Evolutionary conservation across 2,888 invertebrate genomes (phyloP), one percentile per base, ranked within the genome.

Genomic region (Pegoplata infirma): DNA sequence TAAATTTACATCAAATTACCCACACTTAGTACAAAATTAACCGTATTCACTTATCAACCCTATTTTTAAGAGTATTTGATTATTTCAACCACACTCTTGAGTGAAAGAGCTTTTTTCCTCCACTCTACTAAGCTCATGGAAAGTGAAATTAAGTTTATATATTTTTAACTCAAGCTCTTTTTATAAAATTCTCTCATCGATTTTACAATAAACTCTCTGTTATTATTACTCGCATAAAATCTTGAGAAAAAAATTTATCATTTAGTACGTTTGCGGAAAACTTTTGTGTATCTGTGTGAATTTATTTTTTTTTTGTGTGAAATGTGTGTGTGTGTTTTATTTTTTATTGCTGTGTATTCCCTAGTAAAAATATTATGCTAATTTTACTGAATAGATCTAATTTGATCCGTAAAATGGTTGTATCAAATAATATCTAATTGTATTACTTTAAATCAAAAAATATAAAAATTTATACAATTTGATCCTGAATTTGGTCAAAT

Each of bases 221-320:
- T 74, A 58, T 68, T 58, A 58, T 74, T 72, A n/a, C 28, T 64
- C 53, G 58, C 44, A 56, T 28, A 14, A 14, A 40, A 14, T 17
- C 40, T 71, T 71, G 28, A 49, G 3, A 44, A 56, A 14, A 17
- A 14, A 7, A 25, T 17, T 32, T 23, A 47, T 25, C 19, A 51
- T 71, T 44, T 32, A 46, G 19, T 67, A 75, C 71, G 55, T 79
- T 79, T 75, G 63, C 79, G 79, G 79, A 79, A 79, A 79, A 75
- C 49, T 67, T 32, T 21, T 58, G 19, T 49, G 32, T 72, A 51
- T 58, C 25, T 51, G 17, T 25, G 51, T 25, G 6, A n/a, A n/a
- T n/a, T n/a, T n/a, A n/a, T n/a, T n/a, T n/a, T n/a, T n/a, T n/a
- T 44, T 55, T 66, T 55, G 17, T 55, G 23, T 3, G n/a, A 17